Conservation (phyloP, 1,140 invertebrate species). For the Cotesia typhae region DNA sequence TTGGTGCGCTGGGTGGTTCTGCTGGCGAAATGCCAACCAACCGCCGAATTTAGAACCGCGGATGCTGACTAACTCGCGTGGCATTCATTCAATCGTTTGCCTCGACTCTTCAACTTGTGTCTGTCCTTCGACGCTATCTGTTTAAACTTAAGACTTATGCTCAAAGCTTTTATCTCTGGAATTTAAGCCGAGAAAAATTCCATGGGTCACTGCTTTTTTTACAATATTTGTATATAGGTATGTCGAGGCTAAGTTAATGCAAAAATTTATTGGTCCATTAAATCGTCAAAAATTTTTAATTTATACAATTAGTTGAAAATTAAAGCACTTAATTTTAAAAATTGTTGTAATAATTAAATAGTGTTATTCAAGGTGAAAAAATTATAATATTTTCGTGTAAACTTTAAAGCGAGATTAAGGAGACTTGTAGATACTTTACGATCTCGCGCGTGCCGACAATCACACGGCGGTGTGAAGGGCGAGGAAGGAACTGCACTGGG, state of each 20-base stretch:
- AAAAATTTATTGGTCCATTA: background rate
- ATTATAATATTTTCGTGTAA: background rate
- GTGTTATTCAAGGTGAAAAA: too few relatives aligned
- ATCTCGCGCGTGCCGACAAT: conserved; percentile 13
- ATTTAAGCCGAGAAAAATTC: background rate
- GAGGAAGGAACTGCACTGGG: conserved; percentile 19
- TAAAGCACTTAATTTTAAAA: too few relatives aligned
- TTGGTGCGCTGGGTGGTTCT: conserved; percentile 66
- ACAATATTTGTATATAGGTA: too few relatives aligned
- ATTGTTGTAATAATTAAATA: too few relatives aligned
- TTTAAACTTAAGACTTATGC: conserved; percentile 4
- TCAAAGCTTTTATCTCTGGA: conserved; percentile 13
- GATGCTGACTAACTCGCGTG: conserved; percentile 65
- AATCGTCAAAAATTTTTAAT: background rate
- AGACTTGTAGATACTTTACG: background rate
- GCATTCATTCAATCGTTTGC: conserved; percentile 63
- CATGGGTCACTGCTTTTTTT: background rate
- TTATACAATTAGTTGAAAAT: too few relatives aligned
- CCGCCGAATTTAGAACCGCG: conserved; percentile 63
- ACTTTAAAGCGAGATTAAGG: background rate
- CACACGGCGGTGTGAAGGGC: conserved; percentile 13
- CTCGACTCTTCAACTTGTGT: conserved; percentile 27
- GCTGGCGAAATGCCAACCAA: conserved; percentile 60
- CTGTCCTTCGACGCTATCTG: conserved; percentile 14
- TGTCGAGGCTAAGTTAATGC: background rate